phyloP scores from a whole-genome alignment of 2,113 vertebrate genomes.

The Cnemophilus loriae region DNA sequence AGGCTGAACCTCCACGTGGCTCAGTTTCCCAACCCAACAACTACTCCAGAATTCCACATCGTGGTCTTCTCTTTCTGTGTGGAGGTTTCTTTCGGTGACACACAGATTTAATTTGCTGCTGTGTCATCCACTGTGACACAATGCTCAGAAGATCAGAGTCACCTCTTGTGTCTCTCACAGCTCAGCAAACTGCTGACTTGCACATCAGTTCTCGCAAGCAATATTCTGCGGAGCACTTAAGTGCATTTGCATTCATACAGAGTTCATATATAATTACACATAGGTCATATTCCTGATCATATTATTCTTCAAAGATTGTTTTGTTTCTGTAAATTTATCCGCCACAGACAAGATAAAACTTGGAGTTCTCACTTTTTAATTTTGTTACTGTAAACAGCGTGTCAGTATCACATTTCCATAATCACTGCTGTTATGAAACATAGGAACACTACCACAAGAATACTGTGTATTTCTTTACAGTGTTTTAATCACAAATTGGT shows the following conservation, averaged over 20 bases:
- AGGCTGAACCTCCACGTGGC: rapidly evolving
- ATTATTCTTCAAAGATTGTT: neutral
- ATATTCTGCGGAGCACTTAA: neutral
- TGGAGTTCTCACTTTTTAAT: neutral
- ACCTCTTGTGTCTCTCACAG: neutral
- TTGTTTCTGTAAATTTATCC: neutral
- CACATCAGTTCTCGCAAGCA: neutral
- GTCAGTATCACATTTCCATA: neutral
- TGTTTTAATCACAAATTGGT: neutral
- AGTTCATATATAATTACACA: neutral
- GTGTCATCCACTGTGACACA: neutral
- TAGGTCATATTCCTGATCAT: neutral
- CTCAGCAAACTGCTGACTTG: neutral
- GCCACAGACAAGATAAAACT: neutral
- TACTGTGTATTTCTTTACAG: neutral
- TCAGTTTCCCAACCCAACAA: neutral
- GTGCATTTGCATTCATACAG: neutral
- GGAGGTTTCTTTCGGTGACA: neutral
- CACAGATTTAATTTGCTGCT: neutral
- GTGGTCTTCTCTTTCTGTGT: neutral
- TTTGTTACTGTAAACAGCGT: neutral
- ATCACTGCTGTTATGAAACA: neutral
- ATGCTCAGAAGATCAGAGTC: neutral
- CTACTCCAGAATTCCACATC: neutral
- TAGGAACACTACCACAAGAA: neutral